phyloP scores from a whole-genome alignment of 2,797 vertebrate genomes.

The Sebastes minor region DNA sequence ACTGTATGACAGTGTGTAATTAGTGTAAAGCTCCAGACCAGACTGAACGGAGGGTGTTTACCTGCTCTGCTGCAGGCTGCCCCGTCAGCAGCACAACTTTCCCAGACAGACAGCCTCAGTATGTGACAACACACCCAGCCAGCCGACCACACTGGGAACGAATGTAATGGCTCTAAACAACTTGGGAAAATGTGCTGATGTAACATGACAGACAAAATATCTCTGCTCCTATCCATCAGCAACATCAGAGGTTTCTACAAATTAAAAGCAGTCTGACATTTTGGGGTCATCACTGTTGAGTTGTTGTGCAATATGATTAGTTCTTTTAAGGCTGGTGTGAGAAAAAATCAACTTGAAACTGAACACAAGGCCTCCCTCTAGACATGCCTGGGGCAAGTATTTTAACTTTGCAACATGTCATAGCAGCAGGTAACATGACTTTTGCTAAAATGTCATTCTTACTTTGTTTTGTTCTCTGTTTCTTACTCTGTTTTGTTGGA shows the following conservation, averaged over 20 bases:
- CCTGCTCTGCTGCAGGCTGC: slow-evolving; percentile 58
- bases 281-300: not conserved
- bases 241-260: not conserved
- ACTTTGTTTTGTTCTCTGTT: too few species aligned
- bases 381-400: not conserved
- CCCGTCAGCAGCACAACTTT: slow-evolving; percentile 51
- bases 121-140: slow-evolving; percentile 47
- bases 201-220: not conserved
- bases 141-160: slow-evolving; percentile 35
- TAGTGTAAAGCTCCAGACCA: slow-evolving; percentile 63
- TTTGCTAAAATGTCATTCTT: not conserved
- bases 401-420: not conserved
- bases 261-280: not conserved
- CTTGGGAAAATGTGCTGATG: slow-evolving; percentile 23
- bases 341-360: not conserved
- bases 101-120: slow-evolving; percentile 61
- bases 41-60: slow-evolving; percentile 72
- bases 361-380: not conserved
- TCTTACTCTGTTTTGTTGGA: not conserved
- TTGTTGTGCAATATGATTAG: not conserved
- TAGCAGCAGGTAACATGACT: not conserved
- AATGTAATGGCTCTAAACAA: slow-evolving; percentile 20
- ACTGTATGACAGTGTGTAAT: slow-evolving; percentile 63
- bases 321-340: not conserved
- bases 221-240: not conserved